Evolutionary conservation across 2,113 vertebrate genomes (phyloP), one percentile per base, ranked within the genome.

Genomic region (Melospiza georgiana): DNA sequence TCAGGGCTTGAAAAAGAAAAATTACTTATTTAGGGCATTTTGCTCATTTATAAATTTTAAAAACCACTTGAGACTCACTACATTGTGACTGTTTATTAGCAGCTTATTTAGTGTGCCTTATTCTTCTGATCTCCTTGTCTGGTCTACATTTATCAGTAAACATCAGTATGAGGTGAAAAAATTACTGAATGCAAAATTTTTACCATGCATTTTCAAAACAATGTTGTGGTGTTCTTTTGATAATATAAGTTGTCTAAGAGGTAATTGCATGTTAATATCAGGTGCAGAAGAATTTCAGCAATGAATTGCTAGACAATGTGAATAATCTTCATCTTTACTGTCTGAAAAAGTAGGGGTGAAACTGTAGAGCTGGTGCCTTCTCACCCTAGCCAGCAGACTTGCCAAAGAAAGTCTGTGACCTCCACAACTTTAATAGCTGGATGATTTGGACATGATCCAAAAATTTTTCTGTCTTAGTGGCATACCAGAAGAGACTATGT

Each of bases 401-500:
- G 27, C 59, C 55, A 71, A 33, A 71, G 62, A 79, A 84, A 65
- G 27, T 1, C 61, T 81, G 21, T 48, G 27, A 75, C 55, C 35
- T 31, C 35, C 35, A 30, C 44, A 71, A 51, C 18, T 88, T 39
- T 84, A 86, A 63, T 71, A 84, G 52, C 59, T 77, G 79, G 31
- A 69, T 78, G n/a, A 73, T 66, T 90, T 96, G 85, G 83, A 92
- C 23, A 31, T 27, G 15, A 43, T 43, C 23, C 94, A 95, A 84
- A 92, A 39, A 5, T 63, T 37, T 92, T 95, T 85, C 48, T 49
- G n/a, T 86, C 35, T 81, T 80, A 67, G 30, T 75, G 65, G 76
- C 91, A 92, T 92, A 67, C 86, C 72, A 95, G 52, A 93, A 84
- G 72, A 74, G 65, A 52, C 77, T 90, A 30, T 87, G 75, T 93